phyloP scores from a whole-genome alignment of 92 coral and sea anemone species.

The Galaxea fascicularis region DNA sequence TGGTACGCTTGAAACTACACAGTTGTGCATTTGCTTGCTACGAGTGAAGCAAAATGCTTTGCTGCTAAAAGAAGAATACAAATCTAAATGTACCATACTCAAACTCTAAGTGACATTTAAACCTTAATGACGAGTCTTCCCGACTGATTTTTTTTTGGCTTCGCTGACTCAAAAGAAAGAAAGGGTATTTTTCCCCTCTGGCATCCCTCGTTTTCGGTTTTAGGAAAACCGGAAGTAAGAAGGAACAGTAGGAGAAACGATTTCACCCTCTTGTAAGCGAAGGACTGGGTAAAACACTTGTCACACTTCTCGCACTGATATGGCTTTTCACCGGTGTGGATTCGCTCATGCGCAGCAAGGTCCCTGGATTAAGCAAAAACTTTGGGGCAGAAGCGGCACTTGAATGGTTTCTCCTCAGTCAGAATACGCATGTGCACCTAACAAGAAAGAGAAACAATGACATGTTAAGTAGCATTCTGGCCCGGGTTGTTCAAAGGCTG shows the following conservation, averaged over 20 bases:
- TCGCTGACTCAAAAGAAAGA: neutral
- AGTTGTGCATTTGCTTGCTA: too few relatives aligned
- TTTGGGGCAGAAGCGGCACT: slow-evolving; percentile 62
- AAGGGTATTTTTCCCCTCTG: neutral
- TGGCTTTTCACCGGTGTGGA: slow-evolving; percentile 69
- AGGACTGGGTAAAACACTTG: slow-evolving; percentile 57
- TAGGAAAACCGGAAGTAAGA: neutral
- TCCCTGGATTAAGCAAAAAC: slow-evolving; percentile 68
- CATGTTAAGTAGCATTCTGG: neutral
- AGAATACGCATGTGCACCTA: slow-evolving; percentile 75
- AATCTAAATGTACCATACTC: too few relatives aligned
- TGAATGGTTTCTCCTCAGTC: slow-evolving; percentile 63
- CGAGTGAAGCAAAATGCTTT: too few relatives aligned
- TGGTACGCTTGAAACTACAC: too few relatives aligned
- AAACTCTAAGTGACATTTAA: too few relatives aligned
- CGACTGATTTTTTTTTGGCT: too few relatives aligned
- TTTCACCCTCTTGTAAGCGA: slow-evolving; percentile 42
- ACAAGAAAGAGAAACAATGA: neutral
- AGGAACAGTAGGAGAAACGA: neutral
- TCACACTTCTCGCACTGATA: slow-evolving; percentile 42
- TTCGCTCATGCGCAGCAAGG: slow-evolving; percentile 51
- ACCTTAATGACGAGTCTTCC: too few relatives aligned
- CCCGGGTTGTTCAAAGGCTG: too few relatives aligned
- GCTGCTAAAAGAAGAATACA: too few relatives aligned
- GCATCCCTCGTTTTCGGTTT: neutral